Base-by-base conservation (phyloP, 2,888 invertebrate genomes). In the Dysmachus trigonus region DNA sequence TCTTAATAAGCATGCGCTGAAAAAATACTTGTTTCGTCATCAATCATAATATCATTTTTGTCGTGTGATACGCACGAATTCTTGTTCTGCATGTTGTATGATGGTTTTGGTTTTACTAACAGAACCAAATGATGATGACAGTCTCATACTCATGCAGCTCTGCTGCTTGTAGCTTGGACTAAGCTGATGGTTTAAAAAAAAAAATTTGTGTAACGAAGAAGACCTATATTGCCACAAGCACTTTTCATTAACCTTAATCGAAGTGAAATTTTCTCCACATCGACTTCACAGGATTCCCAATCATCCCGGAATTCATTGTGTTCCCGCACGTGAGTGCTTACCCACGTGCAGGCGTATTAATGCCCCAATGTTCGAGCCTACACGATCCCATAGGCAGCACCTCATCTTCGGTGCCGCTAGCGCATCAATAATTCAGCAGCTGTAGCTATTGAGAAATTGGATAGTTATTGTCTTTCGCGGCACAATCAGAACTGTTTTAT, bases 361-460 rank as follows among this genome's bases (percentile, higher is more conserved):
- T 22, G 10, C 22, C 53, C 22, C 62, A 62, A 47, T 18, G n/a
- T n/a, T 62, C 62, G 22, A n/a, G 62, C 62, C 73, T n/a, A 73
- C 73, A 15, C 73, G 35, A 33, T 76, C n/a, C 76, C 38, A 38
- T 38, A 76, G 76, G 38, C 76, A 76, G 33, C n/a, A 35, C 38
- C 76, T 35, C 77, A 77, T 47, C 47, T 77, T 77, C 22, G 47
- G 22, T 77, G 77, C 77, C 22, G 27, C 3, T 15, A 27, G 47
- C 30, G 47, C 41, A 47, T 77, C 77, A 77, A 77, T 77, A 77
- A 35, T 77, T 77, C 47, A 77, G 27, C 77, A 77, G 35, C 18
- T 38, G 15, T 18, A 47, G 41, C 41, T 77, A 38, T 77, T 47
- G 77, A 77, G 77, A 77, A 77, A 77, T 77, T 47, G 77, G 77